These are phyloP conservation scores for Spea hammondii DNA, from an alignment of 2,797 vertebrate genomes.

Conservation along the genomic window DNA sequence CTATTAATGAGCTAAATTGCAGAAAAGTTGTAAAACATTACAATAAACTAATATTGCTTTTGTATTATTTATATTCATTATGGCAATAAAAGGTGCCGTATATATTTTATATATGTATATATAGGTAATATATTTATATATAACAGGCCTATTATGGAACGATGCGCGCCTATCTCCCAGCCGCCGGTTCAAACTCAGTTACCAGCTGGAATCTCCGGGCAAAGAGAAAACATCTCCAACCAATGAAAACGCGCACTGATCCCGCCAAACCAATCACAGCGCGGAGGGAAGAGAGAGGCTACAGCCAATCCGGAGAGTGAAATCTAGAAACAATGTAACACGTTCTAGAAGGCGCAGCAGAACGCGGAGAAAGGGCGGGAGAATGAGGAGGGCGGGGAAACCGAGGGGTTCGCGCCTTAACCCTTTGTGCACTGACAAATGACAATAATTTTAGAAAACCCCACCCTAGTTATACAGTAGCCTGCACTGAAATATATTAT, in stretches of 20 bases:
- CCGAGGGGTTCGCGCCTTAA: background rate
- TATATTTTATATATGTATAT: too few relatives aligned
- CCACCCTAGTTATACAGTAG: too few relatives aligned
- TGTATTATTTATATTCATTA: too few relatives aligned
- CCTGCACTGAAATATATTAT: too few relatives aligned
- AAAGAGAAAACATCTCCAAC: background rate
- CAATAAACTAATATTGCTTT: too few relatives aligned
- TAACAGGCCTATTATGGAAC: too few relatives aligned
- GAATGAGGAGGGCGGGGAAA: background rate
- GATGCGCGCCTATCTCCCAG: background rate
- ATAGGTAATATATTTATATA: too few relatives aligned
- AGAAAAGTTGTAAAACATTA: too few relatives aligned
- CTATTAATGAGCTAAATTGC: too few relatives aligned
- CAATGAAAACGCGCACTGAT: background rate
- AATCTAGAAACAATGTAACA: background rate
- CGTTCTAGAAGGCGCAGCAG: background rate
- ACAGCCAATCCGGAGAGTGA: slow-evolving; percentile 4
- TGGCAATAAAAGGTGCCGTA: too few relatives aligned
- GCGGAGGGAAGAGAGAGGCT: background rate
- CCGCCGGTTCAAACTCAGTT: background rate
- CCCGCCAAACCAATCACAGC: background rate
- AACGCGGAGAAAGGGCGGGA: slow-evolving; percentile 32
- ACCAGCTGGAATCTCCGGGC: background rate
- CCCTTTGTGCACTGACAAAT: background rate
- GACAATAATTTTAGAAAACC: too few relatives aligned